These are phyloP conservation scores for Anas bernieri DNA, from an alignment of 2,797 vertebrate species.

Conservation along the genomic window DNA sequence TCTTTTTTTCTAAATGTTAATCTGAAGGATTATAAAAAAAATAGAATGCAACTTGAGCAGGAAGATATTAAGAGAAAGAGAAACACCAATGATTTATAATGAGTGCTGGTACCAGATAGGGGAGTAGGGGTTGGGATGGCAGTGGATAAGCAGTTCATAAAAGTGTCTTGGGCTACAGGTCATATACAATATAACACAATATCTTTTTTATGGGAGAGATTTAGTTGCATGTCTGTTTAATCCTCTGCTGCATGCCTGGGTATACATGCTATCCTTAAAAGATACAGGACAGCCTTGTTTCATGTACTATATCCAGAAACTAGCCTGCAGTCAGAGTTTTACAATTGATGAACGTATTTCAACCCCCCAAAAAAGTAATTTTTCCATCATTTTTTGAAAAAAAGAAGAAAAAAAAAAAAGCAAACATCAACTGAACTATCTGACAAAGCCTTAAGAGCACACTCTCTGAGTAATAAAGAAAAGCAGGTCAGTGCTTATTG, in stretches of 20 bases:
- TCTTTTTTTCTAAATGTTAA: neutral
- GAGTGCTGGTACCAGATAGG: constrained; percentile 20
- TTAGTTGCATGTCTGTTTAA: constrained; percentile 61
- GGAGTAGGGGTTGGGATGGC: constrained; percentile 13
- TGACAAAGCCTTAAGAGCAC: neutral
- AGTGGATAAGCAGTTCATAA: constrained; percentile 64
- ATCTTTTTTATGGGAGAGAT: constrained; percentile 63
- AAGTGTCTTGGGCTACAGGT: constrained; percentile 60
- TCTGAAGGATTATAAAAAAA: neutral
- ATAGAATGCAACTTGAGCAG: neutral
- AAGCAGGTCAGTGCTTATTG: neutral
- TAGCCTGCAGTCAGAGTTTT: neutral
- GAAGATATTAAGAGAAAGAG: neutral
- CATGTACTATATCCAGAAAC: neutral
- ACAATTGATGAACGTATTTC: neutral
- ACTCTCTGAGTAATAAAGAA: neutral
- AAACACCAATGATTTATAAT: constrained; percentile 32
- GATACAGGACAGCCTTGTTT: constrained; percentile 2
- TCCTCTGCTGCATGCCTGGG: constrained; percentile 49
- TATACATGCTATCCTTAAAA: constrained; percentile 8
- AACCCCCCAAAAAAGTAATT: neutral
- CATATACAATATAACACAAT: constrained; percentile 55
- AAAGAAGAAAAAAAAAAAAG: neutral
- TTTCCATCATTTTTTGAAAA: neutral
- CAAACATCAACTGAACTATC: neutral